Evolutionary conservation across 92 coral and sea anemone species (phyloP), one percentile per base, ranked within the genome.

Genomic region (Pocillopora grandis): DNA sequence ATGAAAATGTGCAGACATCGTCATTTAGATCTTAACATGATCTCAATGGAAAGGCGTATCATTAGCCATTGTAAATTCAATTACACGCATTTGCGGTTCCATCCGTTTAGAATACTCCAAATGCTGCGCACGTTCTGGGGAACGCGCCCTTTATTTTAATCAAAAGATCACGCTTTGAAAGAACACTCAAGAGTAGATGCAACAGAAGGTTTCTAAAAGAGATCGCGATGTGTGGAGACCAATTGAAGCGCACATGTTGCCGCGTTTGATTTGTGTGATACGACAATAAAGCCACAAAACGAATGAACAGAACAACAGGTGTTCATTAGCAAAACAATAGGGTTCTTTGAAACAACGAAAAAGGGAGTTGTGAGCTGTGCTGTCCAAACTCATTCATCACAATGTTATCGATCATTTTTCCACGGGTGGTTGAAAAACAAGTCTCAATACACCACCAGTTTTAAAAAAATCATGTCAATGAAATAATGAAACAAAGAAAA

Each of bases 261-360:
- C 62, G 65, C 64, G 86, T 74, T 83, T 75, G 58, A 73, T 62
- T 72, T 67, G 21, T n/a, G 68, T 31, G 10, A 12, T 58, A 81
- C 62, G 48, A 73, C 86, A 83, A 83, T 83, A 62, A 74, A 23
- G 74, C 86, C 72, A 73, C 73, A 83, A 73, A 65, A 19, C 23
- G 14, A 83, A 58, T 60, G 42, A 76, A 77, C 27, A 55, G 14
- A 20, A 48, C 83, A 81, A 86, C 92, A 86, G 90, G 87, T 89
- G 90, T 71, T 35, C 90, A 89, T 89, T 89, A 75, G 87, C 90
- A 89, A 89, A 59, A 89, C 90, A 89, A 89, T 9, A 68, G 65
- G 12, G 16, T 56, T 71, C 72, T 49, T 55, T 79, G 76, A 78
- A 70, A 33, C 42, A 64, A 31, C 18, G 9, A 60, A 77, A 69